A percentile compares a stretch with the other conserved stretches of the same genome.
Conservation (phyloP, 2,113 vertebrate species). For the Trochalopteron elliotii region DNA sequence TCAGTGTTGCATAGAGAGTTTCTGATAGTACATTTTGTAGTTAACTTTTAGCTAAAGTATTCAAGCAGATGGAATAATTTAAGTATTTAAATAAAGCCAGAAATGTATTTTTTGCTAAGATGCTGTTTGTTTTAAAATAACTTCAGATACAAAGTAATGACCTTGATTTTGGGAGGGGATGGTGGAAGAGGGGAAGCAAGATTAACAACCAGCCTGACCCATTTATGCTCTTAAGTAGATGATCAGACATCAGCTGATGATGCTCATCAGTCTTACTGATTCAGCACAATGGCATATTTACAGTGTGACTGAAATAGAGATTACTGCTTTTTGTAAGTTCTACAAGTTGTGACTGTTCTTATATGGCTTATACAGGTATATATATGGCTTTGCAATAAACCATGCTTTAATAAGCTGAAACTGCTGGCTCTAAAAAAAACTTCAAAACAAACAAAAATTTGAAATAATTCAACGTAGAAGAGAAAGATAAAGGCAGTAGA, state of each 20-base stretch:
- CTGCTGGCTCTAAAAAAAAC: background rate
- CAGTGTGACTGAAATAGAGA: background rate
- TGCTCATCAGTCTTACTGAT: background rate
- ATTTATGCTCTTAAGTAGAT: slow-evolving; percentile 54
- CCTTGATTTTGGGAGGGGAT: background rate
- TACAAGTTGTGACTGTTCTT: background rate
- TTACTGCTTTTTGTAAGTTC: background rate
- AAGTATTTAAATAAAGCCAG: background rate
- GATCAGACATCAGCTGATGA: slow-evolving; percentile 45
- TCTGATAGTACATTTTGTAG: background rate
- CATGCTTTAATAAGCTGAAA: background rate
- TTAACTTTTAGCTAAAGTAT: background rate
- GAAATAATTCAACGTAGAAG: background rate
- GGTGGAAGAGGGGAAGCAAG: background rate
- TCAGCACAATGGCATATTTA: slow-evolving; percentile 13
- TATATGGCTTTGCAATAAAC: background rate
- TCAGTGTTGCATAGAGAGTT: background rate
- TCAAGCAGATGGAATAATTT: background rate
- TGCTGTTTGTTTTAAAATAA: background rate
- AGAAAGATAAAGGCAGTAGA: background rate
- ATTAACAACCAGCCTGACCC: slow-evolving; percentile 47
- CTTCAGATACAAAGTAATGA: background rate
- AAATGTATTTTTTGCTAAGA: background rate
- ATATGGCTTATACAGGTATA: background rate
- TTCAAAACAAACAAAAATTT: background rate